Conservation (phyloP, 2,797 vertebrate genomes). For the Melanotaenia nigrans region DNA sequence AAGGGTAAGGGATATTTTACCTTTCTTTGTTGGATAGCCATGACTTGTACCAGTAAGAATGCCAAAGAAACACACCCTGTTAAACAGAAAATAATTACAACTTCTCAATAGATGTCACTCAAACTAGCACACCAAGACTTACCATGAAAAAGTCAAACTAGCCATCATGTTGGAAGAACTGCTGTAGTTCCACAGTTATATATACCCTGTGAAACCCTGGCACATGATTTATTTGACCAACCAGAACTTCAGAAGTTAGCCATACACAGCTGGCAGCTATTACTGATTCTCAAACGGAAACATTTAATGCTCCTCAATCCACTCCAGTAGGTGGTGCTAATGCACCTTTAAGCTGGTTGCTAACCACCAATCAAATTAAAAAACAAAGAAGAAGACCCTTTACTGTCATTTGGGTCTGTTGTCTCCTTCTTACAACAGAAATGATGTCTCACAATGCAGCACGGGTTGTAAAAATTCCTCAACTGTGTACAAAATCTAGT, state of each 20-base stretch:
- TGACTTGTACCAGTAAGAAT: slow-evolving; percentile 25
- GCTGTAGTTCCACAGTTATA: neutral
- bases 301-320: neutral
- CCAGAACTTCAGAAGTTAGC: slow-evolving; percentile 7
- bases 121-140: fast-evolving
- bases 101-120: neutral
- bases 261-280: slow-evolving; percentile 33
- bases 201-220: neutral
- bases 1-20: slow-evolving; percentile 6
- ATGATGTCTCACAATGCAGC: neutral
- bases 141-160: slow-evolving; percentile 17
- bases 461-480: no score
- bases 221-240: slow-evolving; percentile 37
- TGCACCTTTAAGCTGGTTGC: neutral
- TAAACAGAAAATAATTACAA: neutral
- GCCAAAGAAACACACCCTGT: slow-evolving; percentile 37
- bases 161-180: slow-evolving; percentile 23
- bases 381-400: neutral
- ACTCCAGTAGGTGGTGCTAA: neutral
- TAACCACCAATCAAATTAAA: neutral
- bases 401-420: neutral
- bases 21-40: slow-evolving; percentile 1
- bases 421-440: neutral
- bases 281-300: neutral
- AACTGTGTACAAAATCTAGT: no score